A percentile compares a stretch with the other conserved stretches of the same genome.
Conservation (phyloP, 1,140 invertebrate genomes). For the Hycleus phaleratus region DNA sequence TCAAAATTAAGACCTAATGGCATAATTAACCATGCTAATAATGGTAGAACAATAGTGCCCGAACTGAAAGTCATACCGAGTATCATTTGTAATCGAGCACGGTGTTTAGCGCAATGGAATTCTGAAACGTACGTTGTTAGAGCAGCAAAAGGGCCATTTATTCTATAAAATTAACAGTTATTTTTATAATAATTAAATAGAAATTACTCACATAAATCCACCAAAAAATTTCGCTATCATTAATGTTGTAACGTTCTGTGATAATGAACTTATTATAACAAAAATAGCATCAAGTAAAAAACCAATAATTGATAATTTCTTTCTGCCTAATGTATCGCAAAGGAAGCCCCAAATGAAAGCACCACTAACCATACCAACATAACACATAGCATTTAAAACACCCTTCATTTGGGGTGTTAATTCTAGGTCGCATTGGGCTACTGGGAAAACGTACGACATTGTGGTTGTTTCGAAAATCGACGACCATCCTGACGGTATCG, state of each 20-base stretch:
- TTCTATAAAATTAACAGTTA: slow-evolving; percentile 7
- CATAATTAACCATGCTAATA: slow-evolving; percentile 23
- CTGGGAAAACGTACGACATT: slow-evolving; percentile 60
- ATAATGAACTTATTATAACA: slow-evolving; percentile 56
- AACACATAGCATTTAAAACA: slow-evolving; percentile 9
- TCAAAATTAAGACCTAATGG: slow-evolving; percentile 18
- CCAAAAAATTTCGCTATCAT: slow-evolving; percentile 64
- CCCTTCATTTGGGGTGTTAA: slow-evolving; percentile 38
- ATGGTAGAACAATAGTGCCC: slow-evolving; percentile 23
- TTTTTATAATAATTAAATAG: no score
- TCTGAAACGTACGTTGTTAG: slow-evolving; percentile 64
- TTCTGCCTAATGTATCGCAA: slow-evolving; percentile 66
- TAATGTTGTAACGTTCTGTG: slow-evolving; percentile 64
- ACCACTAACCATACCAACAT: slow-evolving; percentile 69
- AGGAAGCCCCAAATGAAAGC: slow-evolving; percentile 74
- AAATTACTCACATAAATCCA: slow-evolving; percentile 58
- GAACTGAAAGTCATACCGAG: slow-evolving; percentile 53
- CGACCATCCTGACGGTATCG: slow-evolving; percentile 55
- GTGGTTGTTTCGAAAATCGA: slow-evolving; percentile 57
- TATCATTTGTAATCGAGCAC: slow-evolving; percentile 54
- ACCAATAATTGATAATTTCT: slow-evolving; percentile 60
- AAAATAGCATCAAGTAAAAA: slow-evolving; percentile 60
- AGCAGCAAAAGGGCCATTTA: slow-evolving; percentile 47
- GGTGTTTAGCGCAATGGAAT: slow-evolving; percentile 53
- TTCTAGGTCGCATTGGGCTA: slow-evolving; percentile 62